Base-by-base conservation (phyloP, 2,888 invertebrate species). In the Pollenia amentaria region DNA sequence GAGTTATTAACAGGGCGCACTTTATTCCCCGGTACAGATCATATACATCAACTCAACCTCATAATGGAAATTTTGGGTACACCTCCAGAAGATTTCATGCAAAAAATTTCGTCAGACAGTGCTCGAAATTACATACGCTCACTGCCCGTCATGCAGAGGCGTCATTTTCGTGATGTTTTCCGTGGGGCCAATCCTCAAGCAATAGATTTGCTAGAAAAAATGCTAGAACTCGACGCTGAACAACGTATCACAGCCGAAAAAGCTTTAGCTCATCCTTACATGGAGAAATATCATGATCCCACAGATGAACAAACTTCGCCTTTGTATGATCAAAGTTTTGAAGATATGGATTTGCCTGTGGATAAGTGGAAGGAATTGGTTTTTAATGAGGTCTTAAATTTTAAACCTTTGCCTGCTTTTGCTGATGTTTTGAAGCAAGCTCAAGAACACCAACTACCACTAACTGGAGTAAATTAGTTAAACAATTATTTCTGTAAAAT, bases 61-160 rank as follows among this genome's bases (percentile, higher is more conserved):
- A 99, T 99, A 91, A 98, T 99, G 98, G 97, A 97, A 94, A 95
- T 99, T 90, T 96, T 99, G 91, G 99, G 99, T 89, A 99, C 98
- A 89, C 99, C 99, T 76, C 95, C 95, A 92, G 96, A 97, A 91
- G 98, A 98, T 94, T 97, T 99, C 92, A 97, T 99, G 96, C 95
- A 95, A 94, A 98, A 98, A 95, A 99, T 99, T 93, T 98, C 98
- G 90, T 99, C 99, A 89, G 98, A 98, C 94, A 98, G 98, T 95
- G 99, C 99, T 18, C 95, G 98, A 89, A 98, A 97, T 93, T 99
- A 99, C 93, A 99, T 99, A 89, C 96, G 96, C 91, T 98, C 98
- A 70, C 94, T 99, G 92, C 98, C 98, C 46, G 95, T 96, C 21
- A 95, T 98, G 94, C 96, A 95, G 91, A 96, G 97, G 91, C 97